Conservation (phyloP, 2,888 invertebrate genomes). For the Archaeoteleia sp. region DNA sequence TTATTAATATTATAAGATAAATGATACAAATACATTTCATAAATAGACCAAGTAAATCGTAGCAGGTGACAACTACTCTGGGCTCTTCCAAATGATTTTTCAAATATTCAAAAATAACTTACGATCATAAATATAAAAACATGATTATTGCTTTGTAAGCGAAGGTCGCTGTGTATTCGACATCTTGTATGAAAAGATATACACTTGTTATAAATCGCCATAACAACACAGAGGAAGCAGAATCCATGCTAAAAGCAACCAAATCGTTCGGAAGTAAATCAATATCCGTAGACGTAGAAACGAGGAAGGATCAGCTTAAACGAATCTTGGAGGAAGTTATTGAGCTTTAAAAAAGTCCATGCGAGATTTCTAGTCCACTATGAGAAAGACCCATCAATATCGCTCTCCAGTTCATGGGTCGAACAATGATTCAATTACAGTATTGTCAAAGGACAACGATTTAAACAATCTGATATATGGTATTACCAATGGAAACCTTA, state of each 20-base stretch:
- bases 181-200: too few species aligned
- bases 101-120: too few species aligned
- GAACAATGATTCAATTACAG: constrained; percentile 47
- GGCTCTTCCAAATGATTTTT: too few species aligned
- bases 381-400: constrained; percentile 46
- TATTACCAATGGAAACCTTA: constrained; percentile 38
- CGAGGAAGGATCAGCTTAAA: constrained; percentile 33
- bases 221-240: not conserved
- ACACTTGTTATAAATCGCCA: too few species aligned
- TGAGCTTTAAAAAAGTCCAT: constrained; percentile 44
- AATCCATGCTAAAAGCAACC: constrained; percentile 22
- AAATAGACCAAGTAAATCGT: too few species aligned
- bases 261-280: constrained; percentile 40
- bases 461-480: constrained; percentile 35
- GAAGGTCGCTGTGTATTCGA: too few species aligned
- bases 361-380: constrained; percentile 39
- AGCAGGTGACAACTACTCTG: too few species aligned
- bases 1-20: too few species aligned
- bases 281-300: constrained; percentile 27
- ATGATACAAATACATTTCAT: too few species aligned
- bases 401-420: constrained; percentile 27
- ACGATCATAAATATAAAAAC: too few species aligned
- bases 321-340: constrained; percentile 45
- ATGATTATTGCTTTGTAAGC: too few species aligned
- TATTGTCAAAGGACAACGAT: constrained; percentile 46